Conservation (phyloP, 2,797 vertebrate species). For the Sebastes diaconus region DNA sequence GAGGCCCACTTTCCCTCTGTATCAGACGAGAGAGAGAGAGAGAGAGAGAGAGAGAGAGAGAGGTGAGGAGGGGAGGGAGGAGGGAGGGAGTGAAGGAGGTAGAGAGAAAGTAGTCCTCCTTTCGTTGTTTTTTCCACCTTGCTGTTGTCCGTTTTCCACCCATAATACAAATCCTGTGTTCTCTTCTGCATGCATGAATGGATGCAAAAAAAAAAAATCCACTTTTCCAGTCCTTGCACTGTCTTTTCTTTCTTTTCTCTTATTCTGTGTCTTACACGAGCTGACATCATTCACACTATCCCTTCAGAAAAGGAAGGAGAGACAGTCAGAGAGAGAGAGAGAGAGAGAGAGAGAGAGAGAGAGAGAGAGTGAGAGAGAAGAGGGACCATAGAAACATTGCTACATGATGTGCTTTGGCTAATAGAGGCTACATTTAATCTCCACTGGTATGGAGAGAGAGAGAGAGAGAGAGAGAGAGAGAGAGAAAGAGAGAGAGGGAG, state of each 20-base stretch:
- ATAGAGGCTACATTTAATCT: slow-evolving; percentile 97
- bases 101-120: slow-evolving; percentile 67
- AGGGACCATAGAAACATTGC: slow-evolving; percentile 86
- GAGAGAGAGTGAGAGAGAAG: slow-evolving; percentile 31
- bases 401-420: slow-evolving; percentile 93
- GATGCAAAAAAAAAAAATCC: slow-evolving; percentile 39
- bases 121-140: slow-evolving; percentile 63
- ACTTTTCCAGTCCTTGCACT: slow-evolving; percentile 30
- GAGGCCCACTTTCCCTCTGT: slow-evolving; percentile 76
- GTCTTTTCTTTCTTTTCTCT: slow-evolving; percentile 20
- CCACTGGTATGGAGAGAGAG: slow-evolving; percentile 79
- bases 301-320: slow-evolving; percentile 47
- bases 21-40: slow-evolving; percentile 58
- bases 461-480: slow-evolving; percentile 60
- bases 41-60: slow-evolving; percentile 14
- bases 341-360: slow-evolving; percentile 15
- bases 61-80: slow-evolving; percentile 33
- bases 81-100: neutral
- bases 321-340: slow-evolving; percentile 29
- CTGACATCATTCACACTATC: slow-evolving; percentile 64
- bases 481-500: too few relatives aligned
- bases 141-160: slow-evolving; percentile 68
- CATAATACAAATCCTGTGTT: slow-evolving; percentile 60
- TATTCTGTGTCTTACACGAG: slow-evolving; percentile 35
- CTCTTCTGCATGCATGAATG: slow-evolving; percentile 50